Conservation (phyloP, 1,140 invertebrate genomes). For the Achroia grisella region DNA sequence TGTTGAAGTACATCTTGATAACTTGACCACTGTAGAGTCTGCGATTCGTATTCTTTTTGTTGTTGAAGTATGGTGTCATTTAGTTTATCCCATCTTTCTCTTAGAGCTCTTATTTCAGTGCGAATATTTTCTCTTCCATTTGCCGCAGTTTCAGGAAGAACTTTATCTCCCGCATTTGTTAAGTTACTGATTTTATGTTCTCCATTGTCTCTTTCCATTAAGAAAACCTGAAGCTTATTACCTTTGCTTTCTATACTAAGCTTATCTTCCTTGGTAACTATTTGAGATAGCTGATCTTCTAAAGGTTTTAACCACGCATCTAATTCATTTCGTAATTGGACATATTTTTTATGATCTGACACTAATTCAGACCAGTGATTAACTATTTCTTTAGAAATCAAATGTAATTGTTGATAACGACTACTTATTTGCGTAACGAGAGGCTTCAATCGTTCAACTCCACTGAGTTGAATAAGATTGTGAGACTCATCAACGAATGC, state of each 20-base stretch:
- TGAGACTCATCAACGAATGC: constrained; percentile 93
- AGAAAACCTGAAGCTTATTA: constrained; percentile 81
- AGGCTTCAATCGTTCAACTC: constrained; percentile 89
- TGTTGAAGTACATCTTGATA: constrained; percentile 91
- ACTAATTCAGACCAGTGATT: constrained; percentile 90
- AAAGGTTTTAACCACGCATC: constrained; percentile 84
- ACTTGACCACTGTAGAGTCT: constrained; percentile 87
- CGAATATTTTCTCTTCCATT: constrained; percentile 91
- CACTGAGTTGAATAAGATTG: constrained; percentile 86
- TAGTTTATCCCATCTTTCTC: constrained; percentile 90
- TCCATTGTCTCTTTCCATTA: constrained; percentile 88
- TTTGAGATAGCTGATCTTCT: constrained; percentile 80
- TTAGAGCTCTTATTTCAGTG: constrained; percentile 83
- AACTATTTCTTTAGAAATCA: constrained; percentile 90
- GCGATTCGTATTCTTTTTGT: constrained; percentile 88
- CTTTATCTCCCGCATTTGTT: constrained; percentile 86
- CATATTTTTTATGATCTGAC: constrained; percentile 88
- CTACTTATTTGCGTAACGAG: constrained; percentile 92
- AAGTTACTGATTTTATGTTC: constrained; percentile 83
- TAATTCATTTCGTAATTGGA: constrained; percentile 84
- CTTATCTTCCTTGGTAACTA: constrained; percentile 78
- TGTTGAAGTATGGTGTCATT: constrained; percentile 86
- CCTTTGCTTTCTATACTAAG: constrained; percentile 71
- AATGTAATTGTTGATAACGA: constrained; percentile 88
- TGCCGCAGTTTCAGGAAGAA: constrained; percentile 92